Conservation (phyloP, 2,797 vertebrate genomes). For the Leptoclinus maculatus region DNA sequence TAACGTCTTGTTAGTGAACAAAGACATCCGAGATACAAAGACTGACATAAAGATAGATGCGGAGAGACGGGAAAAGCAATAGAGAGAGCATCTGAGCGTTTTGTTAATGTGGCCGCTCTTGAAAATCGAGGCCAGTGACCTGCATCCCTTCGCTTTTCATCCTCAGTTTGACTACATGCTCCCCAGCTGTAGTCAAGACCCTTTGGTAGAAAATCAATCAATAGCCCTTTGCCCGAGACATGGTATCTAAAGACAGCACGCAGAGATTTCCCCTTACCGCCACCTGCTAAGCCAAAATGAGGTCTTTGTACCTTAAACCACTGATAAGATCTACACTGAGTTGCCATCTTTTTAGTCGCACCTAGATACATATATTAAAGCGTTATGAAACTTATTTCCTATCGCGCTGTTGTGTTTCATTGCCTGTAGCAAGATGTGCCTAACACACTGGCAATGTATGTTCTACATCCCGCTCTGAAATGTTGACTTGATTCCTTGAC, state of each 20-base stretch:
- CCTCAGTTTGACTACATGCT: constrained; percentile 49
- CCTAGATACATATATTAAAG: not conserved
- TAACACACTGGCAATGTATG: constrained; percentile 15
- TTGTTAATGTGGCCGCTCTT: constrained; percentile 36
- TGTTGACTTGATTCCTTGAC: not conserved
- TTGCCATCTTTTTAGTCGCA: constrained; percentile 21
- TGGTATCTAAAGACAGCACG: constrained; percentile 52
- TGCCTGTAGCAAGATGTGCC: not conserved
- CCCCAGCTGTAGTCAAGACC: constrained; percentile 61
- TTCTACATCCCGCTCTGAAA: not conserved
- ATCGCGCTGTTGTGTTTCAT: not conserved
- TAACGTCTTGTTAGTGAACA: constrained; percentile 2
- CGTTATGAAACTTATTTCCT: not conserved
- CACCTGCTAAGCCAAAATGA: constrained; percentile 49
- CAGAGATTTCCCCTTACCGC: constrained; percentile 53
- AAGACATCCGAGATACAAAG: constrained; percentile 24
- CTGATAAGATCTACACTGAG: constrained; percentile 42
- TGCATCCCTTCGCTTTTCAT: constrained; percentile 60
- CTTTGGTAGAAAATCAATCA: constrained; percentile 75
- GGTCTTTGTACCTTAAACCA: constrained; percentile 31
- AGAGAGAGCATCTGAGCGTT: constrained; percentile 5
- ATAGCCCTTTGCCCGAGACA: constrained; percentile 64
- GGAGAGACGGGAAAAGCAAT: not conserved
- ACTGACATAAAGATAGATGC: not conserved
- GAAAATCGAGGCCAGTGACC: constrained; percentile 47